These are phyloP conservation scores for Platalea minor DNA, from an alignment of 2,797 vertebrate genomes.

Conservation along the genomic window DNA sequence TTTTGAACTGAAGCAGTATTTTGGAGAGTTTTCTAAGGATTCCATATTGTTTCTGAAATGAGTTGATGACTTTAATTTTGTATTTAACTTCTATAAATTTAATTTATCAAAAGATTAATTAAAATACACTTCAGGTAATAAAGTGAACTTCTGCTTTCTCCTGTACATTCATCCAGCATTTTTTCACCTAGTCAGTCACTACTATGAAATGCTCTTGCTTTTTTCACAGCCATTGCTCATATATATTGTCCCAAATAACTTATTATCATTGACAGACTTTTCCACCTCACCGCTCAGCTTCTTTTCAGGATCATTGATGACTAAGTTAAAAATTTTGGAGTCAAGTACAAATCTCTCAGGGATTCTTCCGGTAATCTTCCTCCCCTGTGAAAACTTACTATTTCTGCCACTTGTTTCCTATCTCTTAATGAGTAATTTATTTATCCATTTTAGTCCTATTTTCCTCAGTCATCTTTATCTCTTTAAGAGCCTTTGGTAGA, in stretches of 20 bases:
- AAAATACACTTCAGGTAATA: neutral
- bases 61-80: neutral
- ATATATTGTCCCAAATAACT: neutral
- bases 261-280: neutral
- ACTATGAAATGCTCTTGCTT: neutral
- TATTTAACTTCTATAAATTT: neutral
- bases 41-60: neutral
- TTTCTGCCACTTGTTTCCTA: neutral
- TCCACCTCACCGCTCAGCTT: neutral
- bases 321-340: neutral
- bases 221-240: neutral
- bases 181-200: neutral
- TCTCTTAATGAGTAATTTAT: neutral
- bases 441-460: neutral
- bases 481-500: neutral
- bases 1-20: neutral
- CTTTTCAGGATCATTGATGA: conserved; percentile 1
- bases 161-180: neutral
- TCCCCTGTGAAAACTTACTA: neutral
- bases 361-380: neutral
- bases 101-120: neutral
- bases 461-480: neutral
- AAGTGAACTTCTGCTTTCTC: neutral
- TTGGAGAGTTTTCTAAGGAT: neutral
- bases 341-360: neutral